Conservation (phyloP, 2,888 invertebrate species). For the Baccha elongata region DNA sequence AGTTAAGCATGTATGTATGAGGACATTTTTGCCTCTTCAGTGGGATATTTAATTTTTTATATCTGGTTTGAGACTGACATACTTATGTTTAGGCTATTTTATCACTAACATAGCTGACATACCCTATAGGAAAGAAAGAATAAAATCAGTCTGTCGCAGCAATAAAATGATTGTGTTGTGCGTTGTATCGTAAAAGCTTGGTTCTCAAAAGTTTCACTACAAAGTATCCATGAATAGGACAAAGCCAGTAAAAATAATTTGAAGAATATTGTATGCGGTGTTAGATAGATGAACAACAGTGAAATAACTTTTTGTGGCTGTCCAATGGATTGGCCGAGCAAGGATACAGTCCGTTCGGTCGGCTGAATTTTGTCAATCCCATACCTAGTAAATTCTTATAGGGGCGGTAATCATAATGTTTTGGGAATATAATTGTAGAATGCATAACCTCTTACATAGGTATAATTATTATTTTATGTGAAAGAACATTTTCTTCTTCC, state of each 20-base stretch:
- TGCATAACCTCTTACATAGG: too few species aligned
- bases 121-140: neutral
- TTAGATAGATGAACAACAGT: constrained; percentile 22
- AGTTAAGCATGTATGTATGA: too few species aligned
- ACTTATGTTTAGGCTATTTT: too few species aligned
- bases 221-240: neutral
- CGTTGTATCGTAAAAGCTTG: constrained; percentile 14
- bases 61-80: too few species aligned
- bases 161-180: constrained; percentile 37
- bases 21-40: too few species aligned
- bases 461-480: constrained; percentile 36
- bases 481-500: constrained; percentile 35
- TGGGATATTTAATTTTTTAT: too few species aligned
- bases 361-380: constrained; percentile 30
- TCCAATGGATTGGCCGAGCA: constrained; percentile 11
- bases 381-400: constrained; percentile 45
- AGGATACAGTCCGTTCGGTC: constrained; percentile 42
- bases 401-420: constrained; percentile 69
- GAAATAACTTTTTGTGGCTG: constrained; percentile 60
- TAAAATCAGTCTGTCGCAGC: constrained; percentile 4
- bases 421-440: constrained; percentile 69
- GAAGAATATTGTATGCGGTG: constrained; percentile 54
- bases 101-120: neutral
- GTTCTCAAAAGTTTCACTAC: neutral
- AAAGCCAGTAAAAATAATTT: constrained; percentile 49